phyloP scores from a whole-genome alignment of 2,888 invertebrate species.

The Allacma fusca region DNA sequence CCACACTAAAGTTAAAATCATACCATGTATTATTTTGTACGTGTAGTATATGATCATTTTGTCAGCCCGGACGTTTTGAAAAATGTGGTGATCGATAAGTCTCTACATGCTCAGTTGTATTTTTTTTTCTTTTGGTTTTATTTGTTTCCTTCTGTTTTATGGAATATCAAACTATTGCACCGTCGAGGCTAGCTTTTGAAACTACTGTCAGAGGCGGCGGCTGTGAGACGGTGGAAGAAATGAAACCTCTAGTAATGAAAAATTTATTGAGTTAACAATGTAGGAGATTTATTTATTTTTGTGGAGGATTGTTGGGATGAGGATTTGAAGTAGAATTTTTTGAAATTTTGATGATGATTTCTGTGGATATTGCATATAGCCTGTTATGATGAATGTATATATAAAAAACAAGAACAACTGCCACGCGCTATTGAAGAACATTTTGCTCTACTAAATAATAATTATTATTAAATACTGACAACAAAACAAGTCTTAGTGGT shows the following conservation, averaged over 20 bases:
- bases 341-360: slow-evolving; percentile 9
- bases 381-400: not conserved
- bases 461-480: slow-evolving; percentile 4
- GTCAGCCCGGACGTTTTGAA: too few relatives aligned
- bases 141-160: too few relatives aligned
- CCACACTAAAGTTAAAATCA: not conserved
- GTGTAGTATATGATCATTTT: not conserved
- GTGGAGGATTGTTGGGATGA: not conserved
- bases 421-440: slow-evolving; percentile 16
- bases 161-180: too few relatives aligned
- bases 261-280: not conserved
- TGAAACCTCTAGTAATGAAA: not conserved
- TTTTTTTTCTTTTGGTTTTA: too few relatives aligned
- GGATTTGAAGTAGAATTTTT: slow-evolving; percentile 1
- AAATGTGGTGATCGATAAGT: too few relatives aligned
- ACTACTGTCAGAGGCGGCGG: too few relatives aligned
- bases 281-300: not conserved
- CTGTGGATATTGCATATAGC: not conserved
- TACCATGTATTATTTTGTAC: not conserved
- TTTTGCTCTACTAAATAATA: slow-evolving; percentile 13
- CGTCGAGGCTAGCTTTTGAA: too few relatives aligned
- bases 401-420: not conserved
- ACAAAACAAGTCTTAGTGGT: slow-evolving; percentile 11
- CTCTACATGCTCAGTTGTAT: too few relatives aligned
- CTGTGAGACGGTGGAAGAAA: too few relatives aligned